Percentiles rank a stretch among this genome's conserved stretches.
phyloP scores from a whole-genome alignment of 2,797 vertebrate genomes.

The Onychomys leucogaster region DNA sequence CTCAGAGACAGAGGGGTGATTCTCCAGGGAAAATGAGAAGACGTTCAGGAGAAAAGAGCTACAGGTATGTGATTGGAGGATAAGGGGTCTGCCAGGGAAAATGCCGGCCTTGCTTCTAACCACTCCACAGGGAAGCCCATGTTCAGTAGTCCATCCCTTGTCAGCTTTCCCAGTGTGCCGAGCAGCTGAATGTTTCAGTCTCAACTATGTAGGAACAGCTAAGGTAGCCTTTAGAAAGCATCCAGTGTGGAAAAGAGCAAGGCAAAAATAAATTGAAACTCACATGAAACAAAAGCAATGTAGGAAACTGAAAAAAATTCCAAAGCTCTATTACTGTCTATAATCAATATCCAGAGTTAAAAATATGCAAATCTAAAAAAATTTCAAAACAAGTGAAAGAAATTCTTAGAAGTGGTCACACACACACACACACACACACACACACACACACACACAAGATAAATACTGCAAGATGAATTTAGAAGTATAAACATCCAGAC shows the following conservation, averaged over 20 bases:
- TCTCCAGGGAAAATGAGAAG: background rate
- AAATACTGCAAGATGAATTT: background rate
- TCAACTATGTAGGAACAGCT: background rate
- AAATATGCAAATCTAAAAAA: background rate
- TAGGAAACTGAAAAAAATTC: conserved; percentile 40
- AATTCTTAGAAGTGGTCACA: background rate
- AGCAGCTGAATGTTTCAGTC: background rate
- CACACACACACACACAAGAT: background rate
- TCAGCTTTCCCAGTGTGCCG: background rate
- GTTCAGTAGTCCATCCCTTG: background rate
- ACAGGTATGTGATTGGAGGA: background rate
- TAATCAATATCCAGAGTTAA: conserved; percentile 25
- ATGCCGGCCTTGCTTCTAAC: background rate
- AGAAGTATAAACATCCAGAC: background rate
- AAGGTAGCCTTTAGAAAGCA: background rate
- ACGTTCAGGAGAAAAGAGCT: background rate
- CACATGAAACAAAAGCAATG: conserved; percentile 21
- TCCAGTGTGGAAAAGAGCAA: background rate
- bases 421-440: background rate
- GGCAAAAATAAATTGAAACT: background rate
- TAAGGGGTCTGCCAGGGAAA: background rate
- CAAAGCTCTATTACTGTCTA: conserved; percentile 27
- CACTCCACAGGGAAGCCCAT: background rate
- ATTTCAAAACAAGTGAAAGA: background rate
- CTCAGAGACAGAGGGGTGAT: background rate